Evolutionary conservation across 2,113 vertebrate genomes (phyloP).

Genomic region (Himantopus leucocephalus): DNA sequence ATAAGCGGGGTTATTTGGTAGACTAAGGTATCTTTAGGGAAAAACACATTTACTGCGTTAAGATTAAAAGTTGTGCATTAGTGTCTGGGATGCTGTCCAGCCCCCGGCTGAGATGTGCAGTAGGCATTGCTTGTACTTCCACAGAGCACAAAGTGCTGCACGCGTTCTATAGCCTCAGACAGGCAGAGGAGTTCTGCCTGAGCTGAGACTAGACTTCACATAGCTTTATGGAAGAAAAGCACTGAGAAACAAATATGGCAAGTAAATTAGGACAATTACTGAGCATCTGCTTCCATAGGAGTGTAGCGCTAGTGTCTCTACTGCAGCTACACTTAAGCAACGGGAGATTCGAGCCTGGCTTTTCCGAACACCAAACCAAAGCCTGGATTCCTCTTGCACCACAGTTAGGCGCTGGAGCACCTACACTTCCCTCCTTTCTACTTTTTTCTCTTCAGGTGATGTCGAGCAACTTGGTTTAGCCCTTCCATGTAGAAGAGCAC

Average conservation of each 20-base stretch:
- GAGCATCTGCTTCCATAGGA: neutral
- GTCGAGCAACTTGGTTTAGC: neutral
- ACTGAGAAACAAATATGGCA: neutral
- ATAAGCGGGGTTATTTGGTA: neutral
- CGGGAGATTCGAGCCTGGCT: neutral
- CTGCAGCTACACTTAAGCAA: neutral
- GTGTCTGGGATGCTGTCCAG: conserved; percentile 3
- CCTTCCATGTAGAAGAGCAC: neutral
- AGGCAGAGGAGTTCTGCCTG: neutral
- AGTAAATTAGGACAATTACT: neutral
- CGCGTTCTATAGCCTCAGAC: no score
- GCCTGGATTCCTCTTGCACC: neutral
- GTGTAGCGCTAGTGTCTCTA: rapidly evolving
- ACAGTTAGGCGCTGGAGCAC: neutral
- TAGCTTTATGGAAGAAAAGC: neutral
- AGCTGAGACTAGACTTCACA: neutral
- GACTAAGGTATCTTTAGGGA: neutral
- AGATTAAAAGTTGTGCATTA: neutral
- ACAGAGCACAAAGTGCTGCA: neutral
- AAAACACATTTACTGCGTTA: neutral
- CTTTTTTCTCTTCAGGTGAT: neutral
- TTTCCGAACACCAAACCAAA: neutral
- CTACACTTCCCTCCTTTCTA: neutral
- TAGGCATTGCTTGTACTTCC: neutral
- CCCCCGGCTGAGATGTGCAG: neutral